These are phyloP conservation scores for Trogon melanurus DNA, from an alignment of 2,113 vertebrate genomes.

Conservation along the genomic window DNA sequence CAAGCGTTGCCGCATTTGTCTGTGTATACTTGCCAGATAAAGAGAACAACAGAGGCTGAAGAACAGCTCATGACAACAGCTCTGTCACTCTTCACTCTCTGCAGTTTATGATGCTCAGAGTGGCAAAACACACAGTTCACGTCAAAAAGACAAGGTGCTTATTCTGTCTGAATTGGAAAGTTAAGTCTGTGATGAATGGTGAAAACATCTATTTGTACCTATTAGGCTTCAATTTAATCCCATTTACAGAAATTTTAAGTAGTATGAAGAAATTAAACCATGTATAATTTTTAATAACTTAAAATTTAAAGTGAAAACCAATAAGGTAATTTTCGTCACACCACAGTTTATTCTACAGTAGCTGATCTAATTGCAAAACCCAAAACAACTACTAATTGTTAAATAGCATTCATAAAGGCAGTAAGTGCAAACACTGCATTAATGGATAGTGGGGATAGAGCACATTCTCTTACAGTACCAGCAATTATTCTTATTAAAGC, in stretches of 20 bases:
- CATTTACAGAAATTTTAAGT: not conserved
- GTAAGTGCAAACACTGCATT: not conserved
- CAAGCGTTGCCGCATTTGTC: not conserved
- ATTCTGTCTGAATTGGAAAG: not conserved
- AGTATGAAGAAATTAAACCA: not conserved
- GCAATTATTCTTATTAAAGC: not conserved
- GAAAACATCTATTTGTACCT: not conserved
- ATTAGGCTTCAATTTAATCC: not conserved
- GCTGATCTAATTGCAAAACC: not conserved
- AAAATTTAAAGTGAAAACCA: not conserved
- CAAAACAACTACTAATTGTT: not conserved
- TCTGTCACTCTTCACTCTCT: not conserved
- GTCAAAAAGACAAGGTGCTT: not conserved
- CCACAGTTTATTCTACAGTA: not conserved
- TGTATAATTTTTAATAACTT: not conserved
- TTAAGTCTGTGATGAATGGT: not conserved
- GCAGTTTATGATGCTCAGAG: not conserved
- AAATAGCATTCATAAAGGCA: not conserved
- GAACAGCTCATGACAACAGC: not conserved
- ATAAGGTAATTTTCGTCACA: not conserved
- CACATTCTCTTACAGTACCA: not conserved
- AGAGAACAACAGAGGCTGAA: not conserved
- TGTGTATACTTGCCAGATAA: not conserved
- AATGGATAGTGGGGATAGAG: not conserved
- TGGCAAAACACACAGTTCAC: not conserved